A percentile compares a stretch with the other conserved stretches of the same genome.
Evolutionary conservation across 1,140 invertebrate species (phyloP).

Genomic region (Acromyrmex heyeri): DNA sequence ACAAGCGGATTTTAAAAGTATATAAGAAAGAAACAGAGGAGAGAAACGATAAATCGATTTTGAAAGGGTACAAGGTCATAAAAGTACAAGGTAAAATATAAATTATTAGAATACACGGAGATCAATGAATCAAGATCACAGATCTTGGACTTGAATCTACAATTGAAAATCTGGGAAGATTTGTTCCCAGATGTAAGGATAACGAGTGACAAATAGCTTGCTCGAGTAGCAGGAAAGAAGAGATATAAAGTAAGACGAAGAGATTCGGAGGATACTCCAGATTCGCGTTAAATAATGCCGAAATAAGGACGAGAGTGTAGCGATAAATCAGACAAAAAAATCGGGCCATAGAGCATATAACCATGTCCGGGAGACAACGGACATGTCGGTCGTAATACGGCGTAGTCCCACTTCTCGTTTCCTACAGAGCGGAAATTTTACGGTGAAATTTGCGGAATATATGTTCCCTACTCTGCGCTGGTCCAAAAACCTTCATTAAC

Average conservation of each 20-base stretch:
- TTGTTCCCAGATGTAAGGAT: constrained; percentile 28
- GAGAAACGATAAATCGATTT: not conserved
- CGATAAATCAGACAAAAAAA: constrained; percentile 69
- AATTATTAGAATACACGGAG: constrained; percentile 6
- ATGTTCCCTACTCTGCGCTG: not conserved
- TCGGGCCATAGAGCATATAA: constrained; percentile 44
- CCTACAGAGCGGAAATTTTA: constrained; percentile 35
- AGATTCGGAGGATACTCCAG: not conserved
- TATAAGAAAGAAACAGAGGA: not conserved
- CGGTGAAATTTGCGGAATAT: constrained; percentile 42
- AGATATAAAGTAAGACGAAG: not conserved
- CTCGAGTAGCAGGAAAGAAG: constrained; percentile 1
- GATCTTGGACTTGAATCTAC: not conserved
- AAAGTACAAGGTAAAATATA: not conserved
- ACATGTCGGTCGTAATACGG: constrained; percentile 66
- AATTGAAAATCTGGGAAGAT: constrained; percentile 48
- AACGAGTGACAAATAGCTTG: constrained; percentile 45
- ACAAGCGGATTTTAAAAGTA: not conserved
- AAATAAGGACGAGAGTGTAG: constrained; percentile 65
- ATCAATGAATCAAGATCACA: constrained; percentile 25
- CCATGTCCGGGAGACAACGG: constrained; percentile 40
- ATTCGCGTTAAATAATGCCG: constrained; percentile 70
- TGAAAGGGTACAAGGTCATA: not conserved
- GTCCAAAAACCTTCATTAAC: constrained; percentile 45
- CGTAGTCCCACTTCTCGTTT: constrained; percentile 49